A percentile compares a stretch with the other conserved stretches of the same genome.
phyloP scores from a whole-genome alignment of 2,113 vertebrate species.

The Leucopsar rothschildi region DNA sequence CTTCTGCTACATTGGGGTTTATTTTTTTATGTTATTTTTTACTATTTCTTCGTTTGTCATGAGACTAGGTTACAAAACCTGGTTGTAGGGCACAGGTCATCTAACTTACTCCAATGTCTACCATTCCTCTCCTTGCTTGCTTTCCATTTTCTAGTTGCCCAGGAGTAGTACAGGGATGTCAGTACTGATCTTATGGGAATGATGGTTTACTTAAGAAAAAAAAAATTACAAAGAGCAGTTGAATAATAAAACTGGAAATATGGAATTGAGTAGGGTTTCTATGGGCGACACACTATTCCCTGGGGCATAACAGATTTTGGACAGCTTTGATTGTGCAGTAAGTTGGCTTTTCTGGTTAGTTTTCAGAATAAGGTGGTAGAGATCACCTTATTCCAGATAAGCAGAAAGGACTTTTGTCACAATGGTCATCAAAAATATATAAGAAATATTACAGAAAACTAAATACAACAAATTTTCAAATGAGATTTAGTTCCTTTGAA shows the following conservation, averaged over 20 bases:
- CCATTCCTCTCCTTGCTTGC: not conserved
- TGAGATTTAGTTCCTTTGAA: not conserved
- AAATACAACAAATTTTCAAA: not conserved
- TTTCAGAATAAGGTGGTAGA: not conserved
- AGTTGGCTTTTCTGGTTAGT: not conserved
- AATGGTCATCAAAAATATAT: not conserved
- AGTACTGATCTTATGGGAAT: not conserved
- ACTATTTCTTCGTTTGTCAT: not conserved
- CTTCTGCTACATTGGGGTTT: not conserved
- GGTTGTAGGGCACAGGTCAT: not conserved
- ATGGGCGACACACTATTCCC: rapidly evolving
- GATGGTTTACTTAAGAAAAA: not conserved
- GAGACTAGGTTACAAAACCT: not conserved
- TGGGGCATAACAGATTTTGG: not conserved
- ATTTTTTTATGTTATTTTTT: not conserved
- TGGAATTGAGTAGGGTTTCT: not conserved
- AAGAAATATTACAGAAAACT: not conserved
- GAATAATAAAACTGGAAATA: not conserved
- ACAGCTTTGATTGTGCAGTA: not conserved
- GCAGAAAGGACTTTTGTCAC: not conserved
- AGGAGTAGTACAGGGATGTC: not conserved
- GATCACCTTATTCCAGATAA: not conserved
- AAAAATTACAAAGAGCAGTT: not conserved
- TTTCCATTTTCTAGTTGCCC: not conserved
- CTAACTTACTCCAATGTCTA: not conserved